Percentiles rank a stretch among this genome's conserved stretches.
Evolutionary conservation across 1,140 invertebrate species (phyloP).

Genomic region (Manduca sexta): DNA sequence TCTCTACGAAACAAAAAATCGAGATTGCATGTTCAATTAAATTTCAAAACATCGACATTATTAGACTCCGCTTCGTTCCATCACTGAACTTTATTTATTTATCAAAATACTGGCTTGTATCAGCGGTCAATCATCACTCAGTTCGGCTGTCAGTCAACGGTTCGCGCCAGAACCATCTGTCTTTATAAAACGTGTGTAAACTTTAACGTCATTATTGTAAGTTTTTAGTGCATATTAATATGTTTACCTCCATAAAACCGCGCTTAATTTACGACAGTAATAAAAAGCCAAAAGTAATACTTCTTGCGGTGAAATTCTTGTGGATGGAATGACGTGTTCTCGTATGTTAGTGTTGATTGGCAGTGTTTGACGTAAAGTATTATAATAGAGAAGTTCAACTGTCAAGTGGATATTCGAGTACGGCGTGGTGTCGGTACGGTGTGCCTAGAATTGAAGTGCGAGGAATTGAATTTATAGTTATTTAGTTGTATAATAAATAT

Average conservation of each 20-base stretch:
- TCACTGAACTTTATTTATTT: slow-evolving; percentile 55
- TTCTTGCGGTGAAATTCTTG: not conserved
- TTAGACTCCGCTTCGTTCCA: slow-evolving; percentile 1
- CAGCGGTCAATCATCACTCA: slow-evolving; percentile 60
- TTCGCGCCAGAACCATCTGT: slow-evolving; percentile 50
- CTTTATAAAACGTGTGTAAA: slow-evolving; percentile 65
- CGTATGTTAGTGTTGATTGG: too few relatives aligned
- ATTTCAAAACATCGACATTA: not conserved
- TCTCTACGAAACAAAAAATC: too few relatives aligned
- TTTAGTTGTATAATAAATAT: too few relatives aligned
- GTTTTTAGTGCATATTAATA: slow-evolving; percentile 61
- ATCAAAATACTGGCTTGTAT: slow-evolving; percentile 65
- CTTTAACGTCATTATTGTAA: slow-evolving; percentile 49
- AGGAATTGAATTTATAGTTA: too few relatives aligned
- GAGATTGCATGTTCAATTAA: too few relatives aligned
- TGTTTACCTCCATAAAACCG: slow-evolving; percentile 48
- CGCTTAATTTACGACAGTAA: slow-evolving; percentile 49
- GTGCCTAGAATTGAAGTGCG: too few relatives aligned
- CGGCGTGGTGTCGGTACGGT: too few relatives aligned
- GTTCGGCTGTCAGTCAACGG: slow-evolving; percentile 60
- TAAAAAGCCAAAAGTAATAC: slow-evolving; percentile 36
- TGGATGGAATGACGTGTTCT: not conserved
- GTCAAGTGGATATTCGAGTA: too few relatives aligned
- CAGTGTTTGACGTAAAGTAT: too few relatives aligned
- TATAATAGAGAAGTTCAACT: too few relatives aligned